Percentiles rank a stretch among this genome's conserved stretches.
Evolutionary conservation across 2,113 vertebrate species (phyloP).

Genomic region (Sapayoa aenigma): DNA sequence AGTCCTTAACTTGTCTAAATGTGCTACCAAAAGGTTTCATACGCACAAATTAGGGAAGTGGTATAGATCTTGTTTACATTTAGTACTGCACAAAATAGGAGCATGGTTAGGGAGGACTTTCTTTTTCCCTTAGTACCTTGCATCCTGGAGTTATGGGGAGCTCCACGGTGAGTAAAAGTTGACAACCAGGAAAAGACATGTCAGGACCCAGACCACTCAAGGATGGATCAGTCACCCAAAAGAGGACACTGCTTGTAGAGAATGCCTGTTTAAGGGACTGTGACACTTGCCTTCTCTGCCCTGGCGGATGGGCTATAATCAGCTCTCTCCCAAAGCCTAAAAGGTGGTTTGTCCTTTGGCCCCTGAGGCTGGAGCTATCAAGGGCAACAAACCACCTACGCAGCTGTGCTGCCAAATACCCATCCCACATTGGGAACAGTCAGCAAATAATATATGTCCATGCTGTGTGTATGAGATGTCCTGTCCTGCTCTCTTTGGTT

Average conservation of each 20-base stretch:
- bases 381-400: not conserved
- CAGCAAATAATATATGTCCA: fast-evolving
- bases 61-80: not conserved
- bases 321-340: not conserved
- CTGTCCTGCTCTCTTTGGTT: not conserved
- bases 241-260: not conserved
- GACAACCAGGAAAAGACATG: not conserved
- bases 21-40: not conserved
- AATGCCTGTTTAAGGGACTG: not conserved
- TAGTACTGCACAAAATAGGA: not conserved
- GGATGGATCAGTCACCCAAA: not conserved
- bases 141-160: not conserved
- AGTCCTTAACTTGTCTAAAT: not conserved
- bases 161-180: not conserved
- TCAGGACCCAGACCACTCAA: not conserved
- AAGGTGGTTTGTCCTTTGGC: not conserved
- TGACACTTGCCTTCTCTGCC: not conserved
- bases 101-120: not conserved
- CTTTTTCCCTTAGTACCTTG: not conserved
- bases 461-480: fast-evolving
- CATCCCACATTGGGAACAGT: fast-evolving
- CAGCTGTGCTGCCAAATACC: fast-evolving
- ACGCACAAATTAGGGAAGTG: not conserved
- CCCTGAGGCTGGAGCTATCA: fast-evolving
- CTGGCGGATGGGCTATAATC: not conserved